Evolutionary conservation across 2,888 invertebrate genomes (phyloP), one percentile per base, ranked within the genome.

Genomic region (Ceriagrion tenellum): DNA sequence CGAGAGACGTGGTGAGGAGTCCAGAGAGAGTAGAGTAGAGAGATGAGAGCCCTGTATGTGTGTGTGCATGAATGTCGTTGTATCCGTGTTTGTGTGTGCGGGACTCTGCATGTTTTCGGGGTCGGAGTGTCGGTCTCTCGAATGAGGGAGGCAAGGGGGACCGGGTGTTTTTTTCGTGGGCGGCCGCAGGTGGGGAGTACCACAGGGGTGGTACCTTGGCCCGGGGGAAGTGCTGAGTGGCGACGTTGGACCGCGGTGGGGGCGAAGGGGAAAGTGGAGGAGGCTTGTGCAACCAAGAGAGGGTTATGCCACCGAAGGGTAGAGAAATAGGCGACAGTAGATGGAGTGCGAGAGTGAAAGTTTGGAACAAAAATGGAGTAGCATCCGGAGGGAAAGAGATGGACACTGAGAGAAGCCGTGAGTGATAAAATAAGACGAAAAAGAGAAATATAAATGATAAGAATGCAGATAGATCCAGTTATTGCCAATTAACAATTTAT

Each of bases 71-170:
- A 69, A 30, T 81, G 81, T 81, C 35, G 81, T 35, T 55, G 89
- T 55, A 55, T 88, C 20, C 88, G 88, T 47, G 88, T 88, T 88
- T 81, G 81, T 88, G 40, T 89, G 89, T 26, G 47, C 20, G n/a
- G 35, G 81, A 13, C 30, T 81, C 81, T 81, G 81, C 81, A 81
- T 81, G 81, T 35, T 81, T 81, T 81, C 35, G 81, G 30, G 81
- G 81, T 30, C 30, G 35, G 69, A n/a, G 69, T 69, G 81, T 35
- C 13, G 26, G 69, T 23, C 69, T 26, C 23, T n/a, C 69, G 23
- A 12, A 20, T 8, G 26, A n/a, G 26, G 69, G 69, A 8, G 69
- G 10, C 26, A 8, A 35, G 26, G 16, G 56, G 12, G 16, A 12
- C 16, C 56, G 56, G 56, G 56, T 56, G 16, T 59, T 2, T 59